Base-by-base conservation (phyloP, 1,140 invertebrate genomes). In the Caenorhabditis briggsae region DNA sequence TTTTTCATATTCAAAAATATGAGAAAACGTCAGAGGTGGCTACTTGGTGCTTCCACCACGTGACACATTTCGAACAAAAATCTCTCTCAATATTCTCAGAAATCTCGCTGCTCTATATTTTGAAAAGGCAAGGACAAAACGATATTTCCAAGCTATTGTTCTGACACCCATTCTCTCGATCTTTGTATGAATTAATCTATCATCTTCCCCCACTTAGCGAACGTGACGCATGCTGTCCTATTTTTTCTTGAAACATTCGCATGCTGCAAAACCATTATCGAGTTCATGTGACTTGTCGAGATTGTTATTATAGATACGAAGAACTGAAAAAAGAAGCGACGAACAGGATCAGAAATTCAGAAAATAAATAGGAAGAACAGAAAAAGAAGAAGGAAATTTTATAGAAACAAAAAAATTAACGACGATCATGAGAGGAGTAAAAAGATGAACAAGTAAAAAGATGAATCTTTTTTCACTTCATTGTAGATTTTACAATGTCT, bases 281-380 rank as follows among this genome's bases (percentile, higher is more conserved):
- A 70, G 64, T 70, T 46, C 64, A 78, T 53, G 70, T 78, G 70
- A 78, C 70, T 12, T 23, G 9, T 41, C 46, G 43, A 70, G 70
- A 78, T 78, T 78, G 18, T 78, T 78, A 78, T 78, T 50, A 78
- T 78, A 78, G 70, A 78, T 78, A 78, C n/a, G 25, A 46, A 78
- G 50, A 20, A 53, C 20, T 9, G 14, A 41, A 70, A 46, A 70
- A 70, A 70, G 46, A 20, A 20, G 33, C 33, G 18, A 8, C 9
- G 46, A 78, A 78, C 43, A 78, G 70, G 46, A 50, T 50, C 20
- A 50, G 12, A 78, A 25, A 53, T 78, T 78, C 43, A 48, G 43
- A 70, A 33, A 33, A 33, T 2, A 33, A 33, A 33, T 33, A 33
- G 33, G 43, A 70, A 70, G 18, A 16, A n/a, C 41, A 18, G 20